Evolutionary conservation across 2,888 invertebrate species (phyloP), one percentile per base, ranked within the genome.

Genomic region (Philopedon plagiatum): DNA sequence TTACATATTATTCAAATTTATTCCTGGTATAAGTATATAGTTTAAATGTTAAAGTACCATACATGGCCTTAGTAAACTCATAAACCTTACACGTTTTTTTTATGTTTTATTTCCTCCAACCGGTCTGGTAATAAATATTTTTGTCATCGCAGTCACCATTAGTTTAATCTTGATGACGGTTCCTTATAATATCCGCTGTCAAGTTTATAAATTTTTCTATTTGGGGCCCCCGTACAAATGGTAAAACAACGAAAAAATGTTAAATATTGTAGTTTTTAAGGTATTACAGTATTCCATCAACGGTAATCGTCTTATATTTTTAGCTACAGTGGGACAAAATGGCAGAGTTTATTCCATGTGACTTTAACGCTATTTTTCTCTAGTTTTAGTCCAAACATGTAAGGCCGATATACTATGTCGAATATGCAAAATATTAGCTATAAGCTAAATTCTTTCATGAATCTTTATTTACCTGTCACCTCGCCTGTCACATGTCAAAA

Each of bases 41-140:
- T 63, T 63, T 62, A 62, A 69, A 69, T 41, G 69, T 56, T 64
- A 49, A 62, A 64, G 51, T 11, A 18, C 63, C 63, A 34, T 58
- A 49, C 46, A 39, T 37, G 70, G 70, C 58, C 29, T 44, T 58
- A 63, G 64, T 37, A 26, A 49, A 39, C 26, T 26, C 60, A 68
- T 68, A 68, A 61, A 68, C 61, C 41, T 61, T 61, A 68, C 68
- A 54, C 51, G 39, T 68, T 68, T 66, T 58, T 60, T 57, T 51
- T 49, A 51, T 67, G 29, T 54, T 61, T 68, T 46, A 54, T 60
- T 61, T 61, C 61, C 54, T 65, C 29, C 34, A 23, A 56, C 44
- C 46, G 23, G 66, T 58, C 41, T 51, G 21, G 46, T 66, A 58
- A 58, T 58, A 58, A 66, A 65, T 65, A 57, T 65, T 65, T 41